phyloP scores from a whole-genome alignment of 2,797 vertebrate species.

The Scolopax bukidnonensis region DNA sequence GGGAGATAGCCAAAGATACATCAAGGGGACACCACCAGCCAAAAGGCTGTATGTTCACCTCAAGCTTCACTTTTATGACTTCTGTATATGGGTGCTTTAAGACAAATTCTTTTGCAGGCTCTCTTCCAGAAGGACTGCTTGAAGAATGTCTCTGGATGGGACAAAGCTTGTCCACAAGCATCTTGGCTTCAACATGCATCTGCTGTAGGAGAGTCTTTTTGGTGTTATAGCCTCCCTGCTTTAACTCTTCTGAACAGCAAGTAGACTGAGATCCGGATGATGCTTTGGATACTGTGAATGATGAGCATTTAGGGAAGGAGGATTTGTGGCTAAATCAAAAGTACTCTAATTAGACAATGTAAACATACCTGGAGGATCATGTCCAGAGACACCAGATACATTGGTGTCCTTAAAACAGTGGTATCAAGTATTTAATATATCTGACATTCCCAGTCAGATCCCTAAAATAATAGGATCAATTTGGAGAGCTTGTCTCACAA shows the following conservation, averaged over 20 bases:
- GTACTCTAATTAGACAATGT: neutral
- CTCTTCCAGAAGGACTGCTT: neutral
- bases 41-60: neutral
- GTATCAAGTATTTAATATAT: neutral
- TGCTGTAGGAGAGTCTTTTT: neutral
- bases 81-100: neutral
- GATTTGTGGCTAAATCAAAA: neutral
- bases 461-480: neutral
- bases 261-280: rapidly evolving
- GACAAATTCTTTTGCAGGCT: neutral
- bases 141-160: neutral
- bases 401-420: neutral
- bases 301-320: neutral
- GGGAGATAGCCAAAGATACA: neutral
- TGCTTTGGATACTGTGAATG: neutral
- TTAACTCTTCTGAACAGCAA: neutral
- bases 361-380: rapidly evolving
- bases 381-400: neutral
- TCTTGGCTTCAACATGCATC: neutral
- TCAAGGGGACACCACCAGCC: no score
- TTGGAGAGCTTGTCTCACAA: neutral
- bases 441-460: neutral
- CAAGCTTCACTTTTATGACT: neutral
- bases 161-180: neutral
- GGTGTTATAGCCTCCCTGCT: neutral